Percentiles rank a stretch among this genome's conserved stretches.
phyloP scores from a whole-genome alignment of 2,888 invertebrate species.

The Diogma glabrata region DNA sequence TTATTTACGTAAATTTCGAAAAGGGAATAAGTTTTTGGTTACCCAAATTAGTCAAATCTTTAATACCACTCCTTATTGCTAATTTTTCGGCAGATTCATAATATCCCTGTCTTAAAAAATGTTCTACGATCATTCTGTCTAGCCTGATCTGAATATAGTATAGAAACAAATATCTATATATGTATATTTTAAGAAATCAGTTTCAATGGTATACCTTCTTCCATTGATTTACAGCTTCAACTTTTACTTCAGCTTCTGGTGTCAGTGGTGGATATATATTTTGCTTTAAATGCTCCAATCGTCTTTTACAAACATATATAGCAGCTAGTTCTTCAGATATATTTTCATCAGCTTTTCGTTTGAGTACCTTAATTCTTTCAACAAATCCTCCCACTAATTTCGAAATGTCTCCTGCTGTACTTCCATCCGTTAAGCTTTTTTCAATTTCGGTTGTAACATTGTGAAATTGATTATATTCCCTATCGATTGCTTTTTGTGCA shows the following conservation, averaged over 20 bases:
- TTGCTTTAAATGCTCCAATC: constrained; percentile 74
- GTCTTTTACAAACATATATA: constrained; percentile 80
- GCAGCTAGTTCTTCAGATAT: constrained; percentile 85
- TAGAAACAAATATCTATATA: too few relatives aligned
- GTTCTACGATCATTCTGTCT: constrained; percentile 94
- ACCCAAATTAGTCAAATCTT: constrained; percentile 88
- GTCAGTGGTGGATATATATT: constrained; percentile 28
- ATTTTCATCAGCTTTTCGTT: constrained; percentile 90
- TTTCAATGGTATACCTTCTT: constrained; percentile 25
- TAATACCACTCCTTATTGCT: constrained; percentile 65
- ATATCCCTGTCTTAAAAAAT: constrained; percentile 88
- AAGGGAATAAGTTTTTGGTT: constrained; percentile 20
- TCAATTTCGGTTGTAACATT: constrained; percentile 62
- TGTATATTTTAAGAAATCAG: too few relatives aligned
- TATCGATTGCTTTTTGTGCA: constrained; percentile 87
- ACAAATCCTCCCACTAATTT: constrained; percentile 78
- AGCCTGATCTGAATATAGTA: constrained; percentile 45
- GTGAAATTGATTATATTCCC: constrained; percentile 84
- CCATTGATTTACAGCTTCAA: constrained; percentile 34
- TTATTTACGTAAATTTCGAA: not conserved
- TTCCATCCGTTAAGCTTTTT: constrained; percentile 25
- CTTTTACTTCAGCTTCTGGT: constrained; percentile 26
- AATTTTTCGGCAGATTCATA: constrained; percentile 87
- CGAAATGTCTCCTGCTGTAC: constrained; percentile 57
- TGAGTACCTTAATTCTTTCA: constrained; percentile 78